These are phyloP conservation scores for Volucella inflata DNA, from an alignment of 2,888 invertebrate genomes.

Conservation along the genomic window DNA sequence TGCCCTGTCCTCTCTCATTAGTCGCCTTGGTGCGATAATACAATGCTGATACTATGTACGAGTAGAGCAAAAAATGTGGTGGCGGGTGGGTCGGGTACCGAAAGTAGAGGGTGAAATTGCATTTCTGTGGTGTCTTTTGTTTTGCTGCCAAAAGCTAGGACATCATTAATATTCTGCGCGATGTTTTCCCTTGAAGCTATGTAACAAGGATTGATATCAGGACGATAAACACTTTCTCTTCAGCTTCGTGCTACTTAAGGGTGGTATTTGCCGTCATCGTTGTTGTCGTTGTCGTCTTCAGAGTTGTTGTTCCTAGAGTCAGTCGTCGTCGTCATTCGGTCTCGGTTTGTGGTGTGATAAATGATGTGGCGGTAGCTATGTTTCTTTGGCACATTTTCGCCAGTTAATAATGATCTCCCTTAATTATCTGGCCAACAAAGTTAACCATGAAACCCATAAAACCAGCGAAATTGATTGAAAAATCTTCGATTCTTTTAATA, in stretches of 20 bases:
- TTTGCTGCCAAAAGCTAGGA: conserved; percentile 74
- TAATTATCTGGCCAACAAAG: conserved; percentile 72
- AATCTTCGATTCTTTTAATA: conserved; percentile 29
- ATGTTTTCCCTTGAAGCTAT: conserved; percentile 65
- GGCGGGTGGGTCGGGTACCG: background rate
- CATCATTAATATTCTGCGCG: conserved; percentile 73
- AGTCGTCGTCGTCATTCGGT: conserved; percentile 11
- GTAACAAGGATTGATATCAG: conserved; percentile 75
- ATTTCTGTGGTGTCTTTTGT: conserved; percentile 69
- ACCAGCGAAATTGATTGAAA: conserved; percentile 63
- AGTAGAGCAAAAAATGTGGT: background rate
- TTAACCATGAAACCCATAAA: conserved; percentile 39
- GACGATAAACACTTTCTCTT: conserved; percentile 71
- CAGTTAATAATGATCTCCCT: conserved; percentile 69
- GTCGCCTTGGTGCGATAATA: conserved; percentile 72
- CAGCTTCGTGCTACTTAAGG: conserved; percentile 2
- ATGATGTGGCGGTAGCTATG: conserved; percentile 58
- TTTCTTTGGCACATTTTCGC: conserved; percentile 64
- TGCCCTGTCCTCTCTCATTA: conserved; percentile 61
- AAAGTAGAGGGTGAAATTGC: conserved; percentile 48
- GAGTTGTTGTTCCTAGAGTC: conserved; percentile 2
- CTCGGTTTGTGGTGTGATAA: conserved; percentile 60
- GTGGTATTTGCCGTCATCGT: conserved; percentile 15
- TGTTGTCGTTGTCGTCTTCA: conserved; percentile 6
- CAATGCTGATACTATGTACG: conserved; percentile 45